Base-by-base conservation (phyloP, 1,140 invertebrate species). In the Pemphigus obesinymphae region DNA sequence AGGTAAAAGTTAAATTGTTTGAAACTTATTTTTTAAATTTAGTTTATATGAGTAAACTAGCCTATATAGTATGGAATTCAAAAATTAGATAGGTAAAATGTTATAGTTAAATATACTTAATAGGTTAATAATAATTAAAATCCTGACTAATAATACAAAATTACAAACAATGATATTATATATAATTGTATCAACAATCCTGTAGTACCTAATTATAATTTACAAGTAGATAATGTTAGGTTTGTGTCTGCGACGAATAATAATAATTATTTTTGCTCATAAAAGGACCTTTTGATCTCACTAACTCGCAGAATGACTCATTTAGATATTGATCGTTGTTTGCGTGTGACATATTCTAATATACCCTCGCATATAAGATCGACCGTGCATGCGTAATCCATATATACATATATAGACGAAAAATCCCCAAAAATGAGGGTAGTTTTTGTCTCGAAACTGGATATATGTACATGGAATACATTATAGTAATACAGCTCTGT, bases 341-440 rank as follows among this genome's bases (percentile, higher is more conserved):
- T 78, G 76, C 45, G 76, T 80, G 76, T 61, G 50, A 80, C 55
- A 80, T 80, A 61, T 61, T 61, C 37, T 80, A 61, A 61, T 61
- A n/a, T n/a, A 63, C 53, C 50, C 76, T 61, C 55, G 55, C 53
- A 80, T 40, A 80, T 58, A 80, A 61, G 76, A 80, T 37, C 76
- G 26, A 61, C 55, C 50, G 53, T 61, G 53, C 50, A 80, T 63
- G 55, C 76, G 76, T 80, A 80, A 80, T 80, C 76, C 76, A 45
- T 43, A 40, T 40, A 58, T 31, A 11, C 43, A 11, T 13, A 45
- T 63, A 63, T 63, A 37, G 37, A 61, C 55, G 76, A 58, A 61
- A 78, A 80, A 80, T 80, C 53, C 76, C 76, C 76, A 80, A 80
- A 80, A 80, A 80, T 17, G 53, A 80, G 76, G 76, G 76, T 80